These are phyloP conservation scores for Neotoma lepida DNA, from an alignment of 2,113 vertebrate genomes.

Conservation along the genomic window DNA sequence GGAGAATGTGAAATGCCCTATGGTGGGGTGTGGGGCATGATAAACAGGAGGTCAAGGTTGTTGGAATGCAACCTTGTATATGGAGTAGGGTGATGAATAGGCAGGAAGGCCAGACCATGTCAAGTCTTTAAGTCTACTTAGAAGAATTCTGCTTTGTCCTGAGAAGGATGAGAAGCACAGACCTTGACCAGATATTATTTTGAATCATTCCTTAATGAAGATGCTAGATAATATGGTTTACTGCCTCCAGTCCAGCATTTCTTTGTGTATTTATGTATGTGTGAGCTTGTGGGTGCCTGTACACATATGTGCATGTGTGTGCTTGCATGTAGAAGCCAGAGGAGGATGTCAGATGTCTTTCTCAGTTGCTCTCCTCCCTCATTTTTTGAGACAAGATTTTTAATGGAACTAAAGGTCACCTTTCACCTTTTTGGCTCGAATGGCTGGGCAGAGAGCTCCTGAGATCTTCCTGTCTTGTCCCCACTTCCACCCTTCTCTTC, in stretches of 20 bases:
- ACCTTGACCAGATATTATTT: background rate
- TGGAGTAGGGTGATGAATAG: background rate
- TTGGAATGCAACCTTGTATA: background rate
- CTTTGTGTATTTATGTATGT: background rate
- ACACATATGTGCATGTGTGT: background rate
- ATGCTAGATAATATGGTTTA: background rate
- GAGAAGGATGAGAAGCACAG: background rate
- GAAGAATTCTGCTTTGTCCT: constrained; percentile 7
- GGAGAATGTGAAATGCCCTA: background rate
- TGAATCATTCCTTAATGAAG: constrained; percentile 35
- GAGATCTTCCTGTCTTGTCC: background rate
- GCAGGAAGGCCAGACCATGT: background rate
- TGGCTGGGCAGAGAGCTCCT: background rate
- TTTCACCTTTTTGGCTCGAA: background rate
- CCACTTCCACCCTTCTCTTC: background rate
- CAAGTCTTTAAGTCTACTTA: background rate
- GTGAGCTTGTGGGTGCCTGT: background rate
- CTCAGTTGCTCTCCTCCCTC: background rate
- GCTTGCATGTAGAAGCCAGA: background rate
- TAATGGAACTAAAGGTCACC: background rate
- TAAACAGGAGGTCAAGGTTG: background rate
- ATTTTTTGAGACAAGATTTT: background rate
- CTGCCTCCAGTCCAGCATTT: background rate
- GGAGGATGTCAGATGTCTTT: too few relatives aligned
- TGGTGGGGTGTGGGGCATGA: background rate